Conservation (phyloP, 2,113 vertebrate genomes). For the Saimiri boliviensis region DNA sequence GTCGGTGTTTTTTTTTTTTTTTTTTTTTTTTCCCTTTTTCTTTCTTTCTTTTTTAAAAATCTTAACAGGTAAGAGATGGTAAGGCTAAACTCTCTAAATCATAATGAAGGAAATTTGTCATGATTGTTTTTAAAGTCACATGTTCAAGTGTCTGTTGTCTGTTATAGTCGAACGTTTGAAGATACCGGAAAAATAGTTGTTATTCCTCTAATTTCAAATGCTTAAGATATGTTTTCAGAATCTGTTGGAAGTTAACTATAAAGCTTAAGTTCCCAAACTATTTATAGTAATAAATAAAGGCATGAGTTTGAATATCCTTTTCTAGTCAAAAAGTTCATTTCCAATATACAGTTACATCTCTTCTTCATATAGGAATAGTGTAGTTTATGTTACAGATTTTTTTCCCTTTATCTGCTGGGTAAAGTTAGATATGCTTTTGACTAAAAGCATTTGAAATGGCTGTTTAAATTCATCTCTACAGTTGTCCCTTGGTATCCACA, state of each 20-base stretch:
- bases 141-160: too few species aligned
- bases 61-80: too few species aligned
- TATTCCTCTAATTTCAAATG: too few species aligned
- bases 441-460: constrained; percentile 15
- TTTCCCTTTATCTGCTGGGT: background rate
- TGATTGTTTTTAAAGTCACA: too few species aligned
- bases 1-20: too few species aligned
- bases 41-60: too few species aligned
- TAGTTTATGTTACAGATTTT: background rate
- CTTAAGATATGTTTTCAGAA: background rate
- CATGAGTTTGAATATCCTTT: background rate
- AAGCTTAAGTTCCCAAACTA: constrained; percentile 21
- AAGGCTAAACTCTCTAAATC: too few species aligned
- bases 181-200: too few species aligned
- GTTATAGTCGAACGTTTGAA: too few species aligned
- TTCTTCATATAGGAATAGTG: background rate
- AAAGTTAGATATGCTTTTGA: background rate
- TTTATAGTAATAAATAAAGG: background rate
- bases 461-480: background rate
- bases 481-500: background rate
- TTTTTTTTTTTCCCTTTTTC: too few species aligned
- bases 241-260: background rate
- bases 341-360: background rate
- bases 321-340: background rate
- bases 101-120: too few species aligned